Base-by-base conservation (phyloP, 2,888 invertebrate species). In the Synergus gifuensis region DNA sequence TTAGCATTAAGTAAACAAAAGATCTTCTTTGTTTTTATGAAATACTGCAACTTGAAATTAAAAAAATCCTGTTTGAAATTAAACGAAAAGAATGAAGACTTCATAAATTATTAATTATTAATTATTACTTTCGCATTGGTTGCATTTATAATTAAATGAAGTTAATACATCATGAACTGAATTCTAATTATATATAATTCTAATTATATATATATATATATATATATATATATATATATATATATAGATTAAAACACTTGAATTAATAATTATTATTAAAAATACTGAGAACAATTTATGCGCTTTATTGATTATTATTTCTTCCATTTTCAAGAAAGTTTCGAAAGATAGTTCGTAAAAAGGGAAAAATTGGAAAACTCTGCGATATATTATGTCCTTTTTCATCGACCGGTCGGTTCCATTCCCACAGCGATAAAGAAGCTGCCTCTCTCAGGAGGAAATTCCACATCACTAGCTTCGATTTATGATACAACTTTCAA, bases 401-500 rank as follows among this genome's bases (percentile, higher is more conserved):
- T 73, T 73, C 73, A 54, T 73, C 73, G n/a, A 73, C 73, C 36
- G 73, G 54, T 73, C 73, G 9, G n/a, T 73, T 73, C 54, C 54
- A 73, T 54, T 73, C 54, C 73, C 73, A 73, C 36, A 28, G 49
- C 54, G 73, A 73, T 73, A 73, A 73, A 73, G 54, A 40, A 73
- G 49, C 36, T 58, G 49, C 73, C n/a, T 54, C 73, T 49, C 73
- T 73, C 54, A n/a, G 54, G 73, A 73, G 54, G 54, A 73, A 73
- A 73, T 73, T 73, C 54, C 73, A 73, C 73, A 73, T 73, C 73
- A 73, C 73, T 73, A 73, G 36, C 49, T 73, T 73, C 36, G 36
- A 73, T 73, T 54, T 73, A 73, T 73, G 73, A 54, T 54, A 73
- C 73, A 73, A 73, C 54, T 73, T 73, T 73, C 54, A 54, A 54